Conservation (phyloP, 1,140 invertebrate genomes). For the Drosophila jambulina region DNA sequence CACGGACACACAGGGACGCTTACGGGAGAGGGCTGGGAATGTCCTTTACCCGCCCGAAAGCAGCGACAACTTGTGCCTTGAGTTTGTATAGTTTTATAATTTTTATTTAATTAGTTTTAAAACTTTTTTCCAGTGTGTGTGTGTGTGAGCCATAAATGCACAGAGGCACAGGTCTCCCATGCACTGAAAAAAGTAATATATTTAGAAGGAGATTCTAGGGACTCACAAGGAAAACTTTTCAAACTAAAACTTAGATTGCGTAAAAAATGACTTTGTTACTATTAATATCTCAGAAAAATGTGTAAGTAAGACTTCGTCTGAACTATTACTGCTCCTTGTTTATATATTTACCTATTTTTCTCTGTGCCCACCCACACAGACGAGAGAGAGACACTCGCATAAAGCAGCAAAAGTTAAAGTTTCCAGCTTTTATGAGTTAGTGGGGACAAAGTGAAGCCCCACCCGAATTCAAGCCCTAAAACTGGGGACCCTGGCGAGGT, state of each 20-base stretch:
- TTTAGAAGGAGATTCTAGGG: too few species aligned
- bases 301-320: background rate
- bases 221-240: background rate
- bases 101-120: conserved; percentile 84
- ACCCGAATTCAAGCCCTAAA: conserved; percentile 8
- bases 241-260: background rate
- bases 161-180: conserved; percentile 27
- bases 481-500: conserved; percentile 41
- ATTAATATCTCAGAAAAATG: background rate
- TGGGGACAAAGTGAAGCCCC: conserved; percentile 19
- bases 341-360: background rate
- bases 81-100: conserved; percentile 82
- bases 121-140: conserved; percentile 70
- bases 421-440: conserved; percentile 79
- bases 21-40: conserved; percentile 39
- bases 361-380: conserved; percentile 26
- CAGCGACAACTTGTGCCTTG: conserved; percentile 65
- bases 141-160: conserved; percentile 52
- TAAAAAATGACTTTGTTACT: background rate
- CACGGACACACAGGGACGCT: conserved; percentile 22
- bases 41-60: conserved; percentile 55
- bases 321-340: background rate
- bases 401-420: conserved; percentile 67
- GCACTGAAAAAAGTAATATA: background rate
- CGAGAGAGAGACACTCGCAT: conserved; percentile 10